Conservation (phyloP, 1,140 invertebrate species). For the Calosoma granatense region DNA sequence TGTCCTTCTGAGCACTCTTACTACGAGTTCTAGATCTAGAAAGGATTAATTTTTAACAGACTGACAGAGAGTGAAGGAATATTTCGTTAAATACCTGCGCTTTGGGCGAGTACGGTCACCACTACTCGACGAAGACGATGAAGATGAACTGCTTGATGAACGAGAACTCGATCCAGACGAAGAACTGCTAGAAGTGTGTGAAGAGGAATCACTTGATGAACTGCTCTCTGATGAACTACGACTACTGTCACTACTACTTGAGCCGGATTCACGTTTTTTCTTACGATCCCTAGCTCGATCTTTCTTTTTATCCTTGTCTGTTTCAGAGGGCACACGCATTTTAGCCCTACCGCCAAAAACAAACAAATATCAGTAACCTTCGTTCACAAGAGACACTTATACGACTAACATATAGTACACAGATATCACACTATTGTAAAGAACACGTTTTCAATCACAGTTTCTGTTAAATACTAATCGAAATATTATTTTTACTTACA, state of each 20-base stretch:
- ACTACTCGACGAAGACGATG: constrained; percentile 44
- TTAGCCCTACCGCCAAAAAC: constrained; percentile 41
- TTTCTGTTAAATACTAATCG: no score
- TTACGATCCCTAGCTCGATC: constrained; percentile 48
- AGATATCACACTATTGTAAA: no score
- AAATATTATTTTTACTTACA: not conserved
- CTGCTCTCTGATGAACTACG: constrained; percentile 70
- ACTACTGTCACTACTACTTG: constrained; percentile 63
- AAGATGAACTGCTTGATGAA: constrained; percentile 58
- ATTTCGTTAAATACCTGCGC: constrained; percentile 49
- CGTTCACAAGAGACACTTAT: no score
- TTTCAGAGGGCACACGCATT: constrained; percentile 48
- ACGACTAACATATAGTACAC: no score
- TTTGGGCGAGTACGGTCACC: constrained; percentile 47
- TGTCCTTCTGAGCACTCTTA: constrained; percentile 39
- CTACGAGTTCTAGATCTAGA: constrained; percentile 27
- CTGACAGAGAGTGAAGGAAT: constrained; percentile 19
- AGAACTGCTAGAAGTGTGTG: constrained; percentile 46
- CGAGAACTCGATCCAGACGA: constrained; percentile 63
- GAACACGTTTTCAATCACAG: no score
- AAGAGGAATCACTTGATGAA: constrained; percentile 42
- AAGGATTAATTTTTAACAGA: constrained; percentile 12
- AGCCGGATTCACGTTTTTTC: constrained; percentile 57
- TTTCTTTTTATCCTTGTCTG: constrained; percentile 60
- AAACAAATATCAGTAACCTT: no score